phyloP scores from a whole-genome alignment of 2,888 invertebrate species.

The Sceliomorpha sp. region DNA sequence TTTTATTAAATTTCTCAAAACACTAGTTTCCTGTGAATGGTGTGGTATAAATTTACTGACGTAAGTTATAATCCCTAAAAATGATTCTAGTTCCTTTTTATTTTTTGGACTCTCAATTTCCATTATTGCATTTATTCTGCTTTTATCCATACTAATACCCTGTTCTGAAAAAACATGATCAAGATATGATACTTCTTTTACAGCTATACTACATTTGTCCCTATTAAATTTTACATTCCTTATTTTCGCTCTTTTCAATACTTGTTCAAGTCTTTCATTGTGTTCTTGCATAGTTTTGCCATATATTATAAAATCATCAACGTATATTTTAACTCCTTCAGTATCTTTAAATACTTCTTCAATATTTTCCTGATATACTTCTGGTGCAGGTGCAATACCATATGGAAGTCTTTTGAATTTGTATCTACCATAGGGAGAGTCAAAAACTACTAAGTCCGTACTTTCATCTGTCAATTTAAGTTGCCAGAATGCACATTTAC shows the following conservation, averaged over 20 bases:
- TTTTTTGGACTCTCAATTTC: conserved; percentile 26
- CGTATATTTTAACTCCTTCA: conserved; percentile 59
- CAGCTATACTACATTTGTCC: conserved; percentile 32
- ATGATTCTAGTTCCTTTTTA: conserved; percentile 29
- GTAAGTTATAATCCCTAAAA: conserved; percentile 41
- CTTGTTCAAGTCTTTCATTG: conserved; percentile 13
- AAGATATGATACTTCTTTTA: conserved; percentile 26
- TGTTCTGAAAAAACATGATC: conserved; percentile 32
- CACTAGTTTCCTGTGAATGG: conserved; percentile 11
- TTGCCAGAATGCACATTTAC: conserved; percentile 59
- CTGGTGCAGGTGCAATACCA: no score
- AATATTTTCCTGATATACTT: no score
- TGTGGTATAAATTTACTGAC: conserved; percentile 32
- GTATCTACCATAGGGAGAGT: no score
- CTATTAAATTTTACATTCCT: conserved; percentile 35
- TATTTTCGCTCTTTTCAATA: conserved; percentile 26
- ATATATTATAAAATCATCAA: conserved; percentile 66
- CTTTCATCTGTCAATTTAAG: conserved; percentile 58
- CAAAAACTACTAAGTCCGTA: no score
- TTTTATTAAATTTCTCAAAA: conserved; percentile 34
- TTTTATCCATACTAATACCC: conserved; percentile 33
- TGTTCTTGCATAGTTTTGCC: conserved; percentile 25
- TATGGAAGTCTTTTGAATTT: no score
- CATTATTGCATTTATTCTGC: conserved; percentile 42
- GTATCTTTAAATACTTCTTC: no score